Base-by-base conservation (phyloP, 53 echinoderm and acorn worm genomes). In the Paelopatides confundens region DNA sequence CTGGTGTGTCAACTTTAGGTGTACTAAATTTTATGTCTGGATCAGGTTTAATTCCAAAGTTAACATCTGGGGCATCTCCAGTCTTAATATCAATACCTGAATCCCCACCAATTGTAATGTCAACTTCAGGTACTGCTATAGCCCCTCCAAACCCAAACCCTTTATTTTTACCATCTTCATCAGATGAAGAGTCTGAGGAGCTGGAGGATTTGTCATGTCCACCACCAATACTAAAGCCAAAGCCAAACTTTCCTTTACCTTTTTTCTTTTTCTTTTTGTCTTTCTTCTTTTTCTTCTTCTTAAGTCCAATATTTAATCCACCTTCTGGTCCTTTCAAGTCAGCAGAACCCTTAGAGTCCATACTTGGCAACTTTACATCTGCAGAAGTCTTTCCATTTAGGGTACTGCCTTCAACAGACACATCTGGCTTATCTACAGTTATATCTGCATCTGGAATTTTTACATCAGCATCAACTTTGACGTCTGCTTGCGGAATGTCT, bases 1-100 rank as follows among this genome's bases (percentile, higher is more conserved):
- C 92, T 47, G 95, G 91, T 53, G 49, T 54, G 76, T 92, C 82
- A 52, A 91, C 67, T 38, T 76, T 85, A 62, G 85, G 85, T 77
- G 86, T 47, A 66, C 89, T 58, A 38, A 77, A 46, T 81, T 47
- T 32, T 23, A 81, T 81, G 33, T 86, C 81, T 21, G 71, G 34
- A 34, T 87, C 87, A 30, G 37, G 82, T 48, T 81, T 69, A 26
- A 12, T 82, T 28, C 63, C 85, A 24, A 78, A 78, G 14, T 81
- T 78, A 85, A 85, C 14, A 33, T 86, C 90, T 62, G 69, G 87
- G 31, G 82, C 82, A 36, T 66, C 86, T 27, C 51, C 79, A 52
- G 87, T 63, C 34, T 66, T 85, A 65, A 69, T 64, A 62, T 62
- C 68, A 43, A 69, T 83, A 65, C 88, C 92, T 12, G 83, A 76